These are phyloP conservation scores for Phania funesta DNA, from an alignment of 2,888 invertebrate genomes.

Conservation along the genomic window DNA sequence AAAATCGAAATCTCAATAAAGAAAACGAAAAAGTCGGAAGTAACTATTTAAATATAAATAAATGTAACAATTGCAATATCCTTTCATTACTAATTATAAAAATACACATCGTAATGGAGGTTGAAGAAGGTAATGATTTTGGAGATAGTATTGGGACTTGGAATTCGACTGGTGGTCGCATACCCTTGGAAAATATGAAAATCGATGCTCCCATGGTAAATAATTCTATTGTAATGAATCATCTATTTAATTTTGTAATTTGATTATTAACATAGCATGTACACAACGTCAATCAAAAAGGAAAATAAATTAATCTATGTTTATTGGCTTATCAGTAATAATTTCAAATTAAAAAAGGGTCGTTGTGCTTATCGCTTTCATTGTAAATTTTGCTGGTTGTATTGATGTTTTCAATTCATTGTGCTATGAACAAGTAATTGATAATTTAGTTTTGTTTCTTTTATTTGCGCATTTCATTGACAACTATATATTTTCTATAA, in stretches of 20 bases:
- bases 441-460: not conserved
- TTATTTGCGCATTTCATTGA: not conserved
- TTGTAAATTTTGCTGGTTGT: not conserved
- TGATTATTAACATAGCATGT: not conserved
- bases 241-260: slow-evolving; percentile 3
- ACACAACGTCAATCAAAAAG: not conserved
- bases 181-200: slow-evolving; percentile 85
- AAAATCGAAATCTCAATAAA: slow-evolving; percentile 69
- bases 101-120: slow-evolving; percentile 55
- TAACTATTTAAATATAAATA: slow-evolving; percentile 5
- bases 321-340: slow-evolving; percentile 41
- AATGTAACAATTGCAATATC: slow-evolving; percentile 38
- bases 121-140: slow-evolving; percentile 75
- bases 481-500: not conserved
- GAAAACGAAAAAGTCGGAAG: slow-evolving; percentile 36
- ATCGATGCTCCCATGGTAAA: slow-evolving; percentile 88
- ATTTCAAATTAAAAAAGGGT: not conserved
- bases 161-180: slow-evolving; percentile 84
- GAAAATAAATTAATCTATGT: not conserved
- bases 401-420: not conserved
- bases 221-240: slow-evolving; percentile 35
- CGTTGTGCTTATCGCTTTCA: not conserved
- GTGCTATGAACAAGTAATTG: not conserved
- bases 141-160: slow-evolving; percentile 79
- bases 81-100: not conserved